Base-by-base conservation (phyloP, 2,888 invertebrate genomes). In the Dicyrtomina minuta region DNA sequence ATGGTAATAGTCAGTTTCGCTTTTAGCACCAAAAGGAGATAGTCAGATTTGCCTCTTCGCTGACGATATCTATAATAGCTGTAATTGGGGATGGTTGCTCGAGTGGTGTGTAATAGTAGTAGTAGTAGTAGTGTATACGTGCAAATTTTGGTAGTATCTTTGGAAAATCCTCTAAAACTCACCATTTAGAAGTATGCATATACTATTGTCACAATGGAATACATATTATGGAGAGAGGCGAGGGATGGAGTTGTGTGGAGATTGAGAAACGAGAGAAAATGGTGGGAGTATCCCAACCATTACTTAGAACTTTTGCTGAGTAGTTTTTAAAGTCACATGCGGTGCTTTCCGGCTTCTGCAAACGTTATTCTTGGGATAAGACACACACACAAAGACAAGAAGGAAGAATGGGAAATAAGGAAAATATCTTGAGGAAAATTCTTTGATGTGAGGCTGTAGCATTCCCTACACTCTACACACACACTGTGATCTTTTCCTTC, bases 401-500 rank as follows among this genome's bases (percentile, higher is more conserved):
- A 56, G 39, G 41, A 58, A 33, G 59, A 60, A 43, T 60, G 12
- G 59, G 22, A 60, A 60, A 60, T 43, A 60, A 39, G 41, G 59
- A 43, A 41, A 60, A 60, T 43, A 43, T 60, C 59, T 60, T 27
- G 58, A 58, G 33, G 33, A 20, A 58, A 58, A 33, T 58, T 39
- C 39, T 58, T 60, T 60, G 43, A 60, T 60, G 59, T 60, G 59
- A 3, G 13, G 41, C 15, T 60, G 59, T 12, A 22, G 41, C 15
- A 13, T 43, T 43, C 59, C 26, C 27, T 26, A 4, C 17, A 4
- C 17, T 15, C 43, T 43, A 10, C 43, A 10, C 43, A 8, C 15
- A 43, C 43, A 10, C 8, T 43, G 13, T 46, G 46, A 17, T 46
- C 46, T 46, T 4, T 15, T 12, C 46, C 46, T 46, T 46, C 4